A percentile compares a stretch with the other conserved stretches of the same genome.
phyloP scores from a whole-genome alignment of 1,140 invertebrate genomes.

The Agrypnia vestita region DNA sequence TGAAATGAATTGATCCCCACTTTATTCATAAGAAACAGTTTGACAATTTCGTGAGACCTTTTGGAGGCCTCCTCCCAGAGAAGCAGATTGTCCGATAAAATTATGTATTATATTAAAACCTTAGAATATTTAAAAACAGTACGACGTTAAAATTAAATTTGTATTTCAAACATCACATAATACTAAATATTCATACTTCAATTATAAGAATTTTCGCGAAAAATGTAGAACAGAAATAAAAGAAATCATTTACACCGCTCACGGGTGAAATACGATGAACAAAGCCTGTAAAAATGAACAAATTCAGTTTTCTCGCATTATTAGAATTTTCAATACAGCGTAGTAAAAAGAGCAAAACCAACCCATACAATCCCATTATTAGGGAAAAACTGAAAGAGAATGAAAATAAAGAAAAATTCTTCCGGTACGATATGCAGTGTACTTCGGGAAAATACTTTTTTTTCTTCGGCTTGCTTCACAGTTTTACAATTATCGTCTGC shows the following conservation, averaged over 20 bases:
- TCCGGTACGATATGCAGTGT: constrained; percentile 27
- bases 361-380: constrained; percentile 23
- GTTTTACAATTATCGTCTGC: constrained; percentile 36
- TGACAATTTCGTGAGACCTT: too few species aligned
- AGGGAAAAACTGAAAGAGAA: constrained; percentile 7
- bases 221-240: too few species aligned
- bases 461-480: constrained; percentile 29
- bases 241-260: not conserved
- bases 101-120: too few species aligned
- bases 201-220: too few species aligned
- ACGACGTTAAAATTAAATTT: too few species aligned
- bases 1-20: too few species aligned
- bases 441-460: constrained; percentile 10
- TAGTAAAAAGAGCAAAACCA: constrained; percentile 38
- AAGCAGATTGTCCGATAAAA: too few species aligned
- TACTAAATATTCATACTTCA: too few species aligned
- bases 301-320: constrained; percentile 34
- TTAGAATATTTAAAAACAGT: too few species aligned
- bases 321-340: constrained; percentile 32
- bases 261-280: constrained; percentile 14
- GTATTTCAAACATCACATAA: too few species aligned
- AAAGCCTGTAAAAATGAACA: constrained; percentile 27
- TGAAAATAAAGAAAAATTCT: constrained; percentile 15
- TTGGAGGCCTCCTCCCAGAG: too few species aligned
- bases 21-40: too few species aligned